Conservation (phyloP, 2,113 vertebrate genomes). For the Campylomormyrus tamandua region DNA sequence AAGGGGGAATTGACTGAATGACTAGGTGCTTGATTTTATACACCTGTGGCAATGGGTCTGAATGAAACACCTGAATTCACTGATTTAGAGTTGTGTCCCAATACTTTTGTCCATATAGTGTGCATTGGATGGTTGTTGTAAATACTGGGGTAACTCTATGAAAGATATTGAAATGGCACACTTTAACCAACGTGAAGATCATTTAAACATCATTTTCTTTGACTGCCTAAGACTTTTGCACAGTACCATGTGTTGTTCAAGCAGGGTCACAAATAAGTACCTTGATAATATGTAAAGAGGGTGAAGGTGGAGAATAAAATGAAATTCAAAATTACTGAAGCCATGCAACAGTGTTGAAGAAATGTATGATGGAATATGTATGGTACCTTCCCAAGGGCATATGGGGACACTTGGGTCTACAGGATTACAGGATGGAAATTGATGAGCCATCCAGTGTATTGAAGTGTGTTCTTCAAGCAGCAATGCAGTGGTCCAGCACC, state of each 20-base stretch:
- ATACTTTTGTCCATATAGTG: background rate
- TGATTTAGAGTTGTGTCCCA: background rate
- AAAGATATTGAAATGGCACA: background rate
- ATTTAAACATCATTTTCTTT: background rate
- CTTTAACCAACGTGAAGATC: background rate
- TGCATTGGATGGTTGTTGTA: background rate
- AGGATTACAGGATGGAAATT: background rate
- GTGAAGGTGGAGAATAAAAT: background rate
- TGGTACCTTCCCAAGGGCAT: background rate
- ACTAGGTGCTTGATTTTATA: background rate
- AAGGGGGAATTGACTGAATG: background rate
- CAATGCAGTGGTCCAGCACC: background rate
- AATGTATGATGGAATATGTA: background rate
- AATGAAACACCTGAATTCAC: background rate
- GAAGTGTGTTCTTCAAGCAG: background rate
- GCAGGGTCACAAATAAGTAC: background rate
- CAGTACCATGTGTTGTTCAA: background rate
- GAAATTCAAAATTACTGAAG: background rate
- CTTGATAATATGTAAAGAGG: background rate
- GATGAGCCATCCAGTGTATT: background rate
- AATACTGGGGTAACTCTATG: background rate
- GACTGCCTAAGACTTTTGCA: background rate
- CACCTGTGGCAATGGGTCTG: background rate
- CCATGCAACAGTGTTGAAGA: background rate
- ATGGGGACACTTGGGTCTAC: background rate